Evolutionary conservation across 2,797 vertebrate genomes (phyloP).

Genomic region (Iguana delicatissima): DNA sequence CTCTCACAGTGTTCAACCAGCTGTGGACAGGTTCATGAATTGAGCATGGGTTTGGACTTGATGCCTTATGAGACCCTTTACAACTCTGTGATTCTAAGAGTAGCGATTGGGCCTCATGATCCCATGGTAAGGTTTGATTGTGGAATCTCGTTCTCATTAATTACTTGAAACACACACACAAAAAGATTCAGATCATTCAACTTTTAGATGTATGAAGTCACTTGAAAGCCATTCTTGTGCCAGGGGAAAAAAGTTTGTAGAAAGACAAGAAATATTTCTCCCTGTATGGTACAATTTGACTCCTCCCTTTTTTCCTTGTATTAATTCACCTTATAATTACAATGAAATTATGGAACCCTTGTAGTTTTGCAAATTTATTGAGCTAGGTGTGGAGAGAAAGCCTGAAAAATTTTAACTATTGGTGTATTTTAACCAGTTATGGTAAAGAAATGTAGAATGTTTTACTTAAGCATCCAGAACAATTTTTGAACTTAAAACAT

Average conservation of each 20-base stretch:
- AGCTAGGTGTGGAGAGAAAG: too few species aligned
- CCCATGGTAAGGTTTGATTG: not conserved
- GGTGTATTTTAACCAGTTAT: not conserved
- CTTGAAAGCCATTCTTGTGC: constrained; percentile 19
- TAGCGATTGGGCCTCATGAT: not conserved
- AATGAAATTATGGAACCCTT: not conserved
- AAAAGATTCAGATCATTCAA: constrained; percentile 13
- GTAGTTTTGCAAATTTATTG: not conserved
- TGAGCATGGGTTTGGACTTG: too few species aligned
- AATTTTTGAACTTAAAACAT: not conserved
- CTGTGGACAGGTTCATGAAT: not conserved
- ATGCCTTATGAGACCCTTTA: too few species aligned
- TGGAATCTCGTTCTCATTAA: constrained; percentile 40
- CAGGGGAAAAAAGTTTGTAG: not conserved
- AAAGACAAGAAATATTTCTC: constrained; percentile 8
- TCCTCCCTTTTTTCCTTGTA: not conserved
- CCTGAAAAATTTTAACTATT: not conserved
- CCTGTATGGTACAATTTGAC: not conserved
- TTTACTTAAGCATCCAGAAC: not conserved
- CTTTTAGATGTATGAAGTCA: constrained; percentile 29
- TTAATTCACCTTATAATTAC: not conserved
- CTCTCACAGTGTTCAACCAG: not conserved
- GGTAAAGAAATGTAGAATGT: not conserved
- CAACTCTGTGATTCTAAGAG: not conserved
- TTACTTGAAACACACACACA: constrained; percentile 42